A percentile compares a stretch with the other conserved stretches of the same genome.
Conservation (phyloP, 2,113 vertebrate genomes). For the Brachyhypopomus occidentalis region DNA sequence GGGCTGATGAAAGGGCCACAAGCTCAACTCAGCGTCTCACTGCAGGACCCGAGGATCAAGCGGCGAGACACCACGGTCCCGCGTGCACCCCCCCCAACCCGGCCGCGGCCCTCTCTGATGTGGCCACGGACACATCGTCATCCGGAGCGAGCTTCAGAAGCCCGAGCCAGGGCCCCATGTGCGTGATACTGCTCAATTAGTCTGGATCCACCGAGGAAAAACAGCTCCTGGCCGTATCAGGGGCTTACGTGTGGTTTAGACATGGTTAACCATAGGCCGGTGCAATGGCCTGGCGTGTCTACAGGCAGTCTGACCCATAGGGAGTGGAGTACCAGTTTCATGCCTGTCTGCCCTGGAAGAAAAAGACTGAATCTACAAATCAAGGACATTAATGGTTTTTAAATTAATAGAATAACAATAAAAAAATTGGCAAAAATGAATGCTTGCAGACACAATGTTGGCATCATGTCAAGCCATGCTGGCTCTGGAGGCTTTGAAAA, state of each 20-base stretch:
- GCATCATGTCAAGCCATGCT: too few relatives aligned
- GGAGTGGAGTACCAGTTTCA: neutral
- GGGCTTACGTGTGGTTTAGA: neutral
- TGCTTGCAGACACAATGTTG: neutral
- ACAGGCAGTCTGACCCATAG: neutral
- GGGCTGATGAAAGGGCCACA: constrained; percentile 16
- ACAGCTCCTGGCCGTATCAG: neutral
- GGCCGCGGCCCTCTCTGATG: constrained; percentile 49
- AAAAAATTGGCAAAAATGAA: neutral
- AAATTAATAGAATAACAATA: neutral
- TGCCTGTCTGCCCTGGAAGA: neutral
- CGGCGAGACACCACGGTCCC: neutral
- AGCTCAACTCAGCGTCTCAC: constrained; percentile 40
- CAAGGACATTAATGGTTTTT: neutral
- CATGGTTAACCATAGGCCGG: neutral
- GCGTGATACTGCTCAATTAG: constrained; percentile 52
- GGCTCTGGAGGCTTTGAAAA: too few relatives aligned
- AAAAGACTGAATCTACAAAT: neutral
- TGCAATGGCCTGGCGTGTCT: neutral
- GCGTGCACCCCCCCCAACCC: constrained; percentile 27
- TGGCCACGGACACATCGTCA: constrained; percentile 47
- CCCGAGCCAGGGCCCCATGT: constrained; percentile 36
- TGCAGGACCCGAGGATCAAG: constrained; percentile 28
- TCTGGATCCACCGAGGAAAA: constrained; percentile 29
- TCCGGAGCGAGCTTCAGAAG: constrained; percentile 42